These are phyloP conservation scores for Actinia tenebrosa DNA, from an alignment of 64 coral and sea anemone genomes.

Conservation along the genomic window DNA sequence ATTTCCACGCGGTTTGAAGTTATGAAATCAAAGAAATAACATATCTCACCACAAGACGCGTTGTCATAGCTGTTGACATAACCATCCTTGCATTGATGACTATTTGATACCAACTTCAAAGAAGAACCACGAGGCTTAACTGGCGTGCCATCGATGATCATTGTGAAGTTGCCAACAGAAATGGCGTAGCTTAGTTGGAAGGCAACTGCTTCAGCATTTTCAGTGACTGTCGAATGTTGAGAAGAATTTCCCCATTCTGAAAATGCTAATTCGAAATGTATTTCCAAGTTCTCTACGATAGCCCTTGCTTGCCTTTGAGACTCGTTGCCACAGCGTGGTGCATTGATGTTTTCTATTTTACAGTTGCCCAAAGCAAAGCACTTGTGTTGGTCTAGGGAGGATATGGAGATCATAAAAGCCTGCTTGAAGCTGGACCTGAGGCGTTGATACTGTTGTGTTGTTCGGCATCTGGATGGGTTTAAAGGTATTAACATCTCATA, in stretches of 20 bases:
- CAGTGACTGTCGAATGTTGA: background rate
- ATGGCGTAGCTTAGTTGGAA: background rate
- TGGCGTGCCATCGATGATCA: background rate
- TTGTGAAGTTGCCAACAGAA: background rate
- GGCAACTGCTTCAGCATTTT: conserved; percentile 15
- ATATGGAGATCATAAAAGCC: background rate
- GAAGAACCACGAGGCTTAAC: background rate
- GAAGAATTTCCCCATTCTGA: conserved; percentile 13
- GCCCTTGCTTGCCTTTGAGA: background rate
- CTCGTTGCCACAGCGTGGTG: background rate
- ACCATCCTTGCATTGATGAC: background rate
- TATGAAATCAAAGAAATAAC: too few species aligned
- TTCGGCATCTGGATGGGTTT: background rate
- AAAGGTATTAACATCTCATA: background rate
- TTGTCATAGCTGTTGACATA: background rate
- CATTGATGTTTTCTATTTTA: background rate
- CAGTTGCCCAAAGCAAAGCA: background rate
- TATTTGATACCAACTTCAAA: background rate
- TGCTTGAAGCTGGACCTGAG: background rate
- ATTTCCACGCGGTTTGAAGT: too few species aligned
- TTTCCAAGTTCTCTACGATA: background rate
- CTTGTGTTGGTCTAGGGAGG: background rate
- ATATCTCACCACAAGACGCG: background rate
- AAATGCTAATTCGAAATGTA: background rate
- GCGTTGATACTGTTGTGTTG: background rate